Evolutionary conservation across 2,888 invertebrate species (phyloP).

Genomic region (Myopa testacea): DNA sequence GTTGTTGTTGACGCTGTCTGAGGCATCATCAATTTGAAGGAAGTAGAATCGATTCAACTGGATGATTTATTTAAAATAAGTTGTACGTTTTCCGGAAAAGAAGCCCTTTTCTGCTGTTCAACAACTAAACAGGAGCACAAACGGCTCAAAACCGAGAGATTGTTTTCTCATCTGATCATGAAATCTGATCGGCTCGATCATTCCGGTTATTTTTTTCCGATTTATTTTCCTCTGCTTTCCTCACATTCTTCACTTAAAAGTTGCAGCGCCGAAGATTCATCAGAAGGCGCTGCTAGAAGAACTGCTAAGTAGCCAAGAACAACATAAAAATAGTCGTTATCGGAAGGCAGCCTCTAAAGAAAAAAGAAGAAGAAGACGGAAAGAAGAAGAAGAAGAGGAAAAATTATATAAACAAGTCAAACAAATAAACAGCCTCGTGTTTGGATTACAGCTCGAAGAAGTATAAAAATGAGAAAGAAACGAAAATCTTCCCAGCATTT

Average conservation of each 20-base stretch:
- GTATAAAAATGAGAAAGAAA: conserved; percentile 8
- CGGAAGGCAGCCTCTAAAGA: neutral
- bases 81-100: too few relatives aligned
- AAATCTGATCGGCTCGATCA: too few relatives aligned
- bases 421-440: conserved; percentile 25
- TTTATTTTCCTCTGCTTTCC: too few relatives aligned
- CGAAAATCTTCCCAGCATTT: conserved; percentile 29
- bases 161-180: too few relatives aligned
- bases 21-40: neutral
- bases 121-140: too few relatives aligned
- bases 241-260: too few relatives aligned
- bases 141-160: too few relatives aligned
- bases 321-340: conserved; percentile 41
- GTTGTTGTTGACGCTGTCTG: too few relatives aligned
- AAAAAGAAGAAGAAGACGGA: too few relatives aligned
- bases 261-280: too few relatives aligned
- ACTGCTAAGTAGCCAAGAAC: conserved; percentile 33
- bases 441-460: neutral
- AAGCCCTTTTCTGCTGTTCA: neutral
- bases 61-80: too few relatives aligned
- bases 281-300: neutral
- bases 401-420: conserved; percentile 16
- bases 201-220: too few relatives aligned
- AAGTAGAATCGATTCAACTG: neutral
- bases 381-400: conserved; percentile 12